These are phyloP conservation scores for Drosophila rellima DNA, from an alignment of 2,888 invertebrate species.

Conservation along the genomic window DNA sequence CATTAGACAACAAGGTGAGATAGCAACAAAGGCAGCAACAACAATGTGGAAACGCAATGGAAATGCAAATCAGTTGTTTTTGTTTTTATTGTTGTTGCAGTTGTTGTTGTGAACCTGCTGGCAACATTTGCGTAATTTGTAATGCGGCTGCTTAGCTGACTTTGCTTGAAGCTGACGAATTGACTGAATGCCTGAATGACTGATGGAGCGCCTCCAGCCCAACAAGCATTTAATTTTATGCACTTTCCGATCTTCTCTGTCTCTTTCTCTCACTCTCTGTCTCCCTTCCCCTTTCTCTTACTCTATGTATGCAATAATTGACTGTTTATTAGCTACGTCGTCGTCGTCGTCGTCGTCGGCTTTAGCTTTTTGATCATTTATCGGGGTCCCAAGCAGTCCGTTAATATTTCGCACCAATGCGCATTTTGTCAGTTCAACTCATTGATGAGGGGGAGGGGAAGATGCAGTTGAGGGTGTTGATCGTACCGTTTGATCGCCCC, in stretches of 20 bases:
- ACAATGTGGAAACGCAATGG: slow-evolving; percentile 37
- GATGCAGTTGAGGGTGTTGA: slow-evolving; percentile 37
- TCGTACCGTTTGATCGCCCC: slow-evolving; percentile 50
- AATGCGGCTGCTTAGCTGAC: slow-evolving; percentile 57
- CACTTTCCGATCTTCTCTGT: slow-evolving; percentile 48
- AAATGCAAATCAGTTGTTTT: slow-evolving; percentile 58
- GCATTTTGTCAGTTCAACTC: slow-evolving; percentile 44
- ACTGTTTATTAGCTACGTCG: slow-evolving; percentile 75
- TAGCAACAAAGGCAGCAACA: slow-evolving; percentile 39
- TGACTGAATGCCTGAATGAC: slow-evolving; percentile 49
- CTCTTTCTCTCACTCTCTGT: slow-evolving; percentile 3
- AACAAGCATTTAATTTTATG: slow-evolving; percentile 73
- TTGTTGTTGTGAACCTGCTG: slow-evolving; percentile 50
- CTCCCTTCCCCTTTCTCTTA: not conserved
- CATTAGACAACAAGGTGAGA: slow-evolving; percentile 74
- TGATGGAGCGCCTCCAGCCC: slow-evolving; percentile 59
- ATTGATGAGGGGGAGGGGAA: not conserved
- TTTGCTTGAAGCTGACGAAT: slow-evolving; percentile 47
- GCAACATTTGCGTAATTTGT: slow-evolving; percentile 75
- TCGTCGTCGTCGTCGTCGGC: slow-evolving; percentile 56
- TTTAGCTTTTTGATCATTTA: slow-evolving; percentile 76
- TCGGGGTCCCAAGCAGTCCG: slow-evolving; percentile 45
- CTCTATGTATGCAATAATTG: slow-evolving; percentile 62
- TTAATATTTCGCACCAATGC: slow-evolving; percentile 67
- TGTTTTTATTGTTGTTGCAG: slow-evolving; percentile 23